These are phyloP conservation scores for Panagrolaimus sp. DNA, from an alignment of 1,140 invertebrate species.

Conservation along the genomic window DNA sequence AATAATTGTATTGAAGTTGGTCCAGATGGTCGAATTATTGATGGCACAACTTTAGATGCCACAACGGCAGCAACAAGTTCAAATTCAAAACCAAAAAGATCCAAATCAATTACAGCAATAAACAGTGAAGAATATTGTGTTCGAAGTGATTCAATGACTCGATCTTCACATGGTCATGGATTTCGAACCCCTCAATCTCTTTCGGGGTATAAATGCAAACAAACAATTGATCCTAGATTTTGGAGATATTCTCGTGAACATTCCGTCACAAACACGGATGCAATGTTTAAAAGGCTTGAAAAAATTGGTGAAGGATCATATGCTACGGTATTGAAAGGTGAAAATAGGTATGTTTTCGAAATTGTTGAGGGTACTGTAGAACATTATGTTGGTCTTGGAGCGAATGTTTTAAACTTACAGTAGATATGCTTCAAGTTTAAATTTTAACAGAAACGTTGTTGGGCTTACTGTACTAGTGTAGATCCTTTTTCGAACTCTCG, in stretches of 20 bases:
- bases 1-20: neutral
- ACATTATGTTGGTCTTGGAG: too few relatives aligned
- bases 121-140: slow-evolving; percentile 15
- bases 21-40: neutral
- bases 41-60: neutral
- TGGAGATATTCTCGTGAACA: slow-evolving; percentile 20
- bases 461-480: neutral
- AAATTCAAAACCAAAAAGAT: slow-evolving; percentile 27
- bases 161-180: neutral
- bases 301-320: slow-evolving; percentile 96
- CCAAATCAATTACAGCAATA: slow-evolving; percentile 34
- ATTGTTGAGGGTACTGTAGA: too few relatives aligned
- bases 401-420: too few relatives aligned
- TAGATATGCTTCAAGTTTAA: too few relatives aligned
- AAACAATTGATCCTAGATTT: slow-evolving; percentile 26
- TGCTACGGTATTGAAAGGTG: slow-evolving; percentile 95
- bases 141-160: slow-evolving; percentile 8
- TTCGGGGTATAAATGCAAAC: slow-evolving; percentile 22
- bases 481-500: neutral
- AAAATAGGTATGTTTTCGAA: slow-evolving; percentile 71
- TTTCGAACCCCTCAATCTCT: slow-evolving; percentile 32
- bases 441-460: neutral
- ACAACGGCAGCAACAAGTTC: neutral
- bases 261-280: slow-evolving; percentile 28
- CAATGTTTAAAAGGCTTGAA: slow-evolving; percentile 81